Conservation (phyloP, 2,797 vertebrate species). For the Gephyroberyx darwinii region DNA sequence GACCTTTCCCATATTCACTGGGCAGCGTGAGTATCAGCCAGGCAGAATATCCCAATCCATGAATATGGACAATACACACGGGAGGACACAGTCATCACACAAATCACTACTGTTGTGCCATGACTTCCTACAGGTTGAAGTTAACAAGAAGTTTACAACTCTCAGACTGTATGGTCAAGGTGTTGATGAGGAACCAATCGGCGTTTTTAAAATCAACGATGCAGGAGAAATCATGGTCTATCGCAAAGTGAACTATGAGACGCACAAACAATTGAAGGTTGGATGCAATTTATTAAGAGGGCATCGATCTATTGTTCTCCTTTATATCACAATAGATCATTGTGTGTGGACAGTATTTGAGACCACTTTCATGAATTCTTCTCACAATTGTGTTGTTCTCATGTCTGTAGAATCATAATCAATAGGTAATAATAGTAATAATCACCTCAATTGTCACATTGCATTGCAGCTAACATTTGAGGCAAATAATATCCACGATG, state of each 20-base stretch:
- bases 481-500: too few species aligned
- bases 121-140: conserved; percentile 52
- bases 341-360: not conserved
- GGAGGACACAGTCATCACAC: not conserved
- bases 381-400: not conserved
- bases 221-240: conserved; percentile 53
- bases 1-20: conserved; percentile 69
- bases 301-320: not conserved
- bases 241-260: conserved; percentile 70
- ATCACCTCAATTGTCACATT: not conserved
- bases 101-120: conserved; percentile 4
- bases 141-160: conserved; percentile 4
- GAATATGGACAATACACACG: not conserved
- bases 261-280: conserved; percentile 47
- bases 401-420: not conserved
- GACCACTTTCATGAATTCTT: not conserved
- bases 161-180: conserved; percentile 67
- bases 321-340: not conserved
- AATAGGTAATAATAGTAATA: too few species aligned
- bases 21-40: conserved; percentile 66
- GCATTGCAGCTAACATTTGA: conserved; percentile 67
- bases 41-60: not conserved
- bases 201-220: conserved; percentile 56
- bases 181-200: conserved; percentile 60
- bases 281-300: conserved; percentile 3